A percentile compares a stretch with the other conserved stretches of the same genome.
These are phyloP conservation scores for Sceloporus tristichus DNA, from an alignment of 2,113 vertebrate genomes.

Conservation along the genomic window DNA sequence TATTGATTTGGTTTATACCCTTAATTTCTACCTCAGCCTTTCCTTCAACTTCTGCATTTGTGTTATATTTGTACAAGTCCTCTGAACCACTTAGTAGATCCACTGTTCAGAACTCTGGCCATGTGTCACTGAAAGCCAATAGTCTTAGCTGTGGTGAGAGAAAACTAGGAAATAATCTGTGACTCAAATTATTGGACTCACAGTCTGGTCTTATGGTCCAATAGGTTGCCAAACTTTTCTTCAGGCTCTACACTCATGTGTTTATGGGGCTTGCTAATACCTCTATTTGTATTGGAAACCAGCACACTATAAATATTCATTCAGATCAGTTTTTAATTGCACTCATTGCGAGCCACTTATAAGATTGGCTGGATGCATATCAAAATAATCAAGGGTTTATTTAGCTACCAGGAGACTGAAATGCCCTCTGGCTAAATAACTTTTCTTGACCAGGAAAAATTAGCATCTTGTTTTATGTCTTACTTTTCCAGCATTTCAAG, in stretches of 20 bases:
- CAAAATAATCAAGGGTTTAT: neutral
- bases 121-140: neutral
- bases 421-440: neutral
- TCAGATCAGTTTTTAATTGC: conserved; percentile 32
- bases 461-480: neutral
- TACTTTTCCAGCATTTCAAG: neutral
- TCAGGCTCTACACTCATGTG: conserved; percentile 4
- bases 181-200: no score
- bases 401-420: conserved; percentile 6
- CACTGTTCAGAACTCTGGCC: neutral
- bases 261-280: conserved; percentile 13
- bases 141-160: neutral
- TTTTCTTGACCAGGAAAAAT: conserved; percentile 4
- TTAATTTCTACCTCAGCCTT: no score
- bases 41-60: no score
- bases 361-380: conserved; percentile 2
- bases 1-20: no score
- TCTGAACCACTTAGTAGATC: no score
- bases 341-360: conserved; percentile 24
- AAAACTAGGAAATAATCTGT: neutral
- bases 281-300: neutral
- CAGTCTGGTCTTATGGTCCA: neutral
- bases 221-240: neutral
- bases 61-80: no score
- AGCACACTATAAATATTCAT: conserved; percentile 34